phyloP scores from a whole-genome alignment of 2,113 vertebrate species.

The Artemisiospiza belli region DNA sequence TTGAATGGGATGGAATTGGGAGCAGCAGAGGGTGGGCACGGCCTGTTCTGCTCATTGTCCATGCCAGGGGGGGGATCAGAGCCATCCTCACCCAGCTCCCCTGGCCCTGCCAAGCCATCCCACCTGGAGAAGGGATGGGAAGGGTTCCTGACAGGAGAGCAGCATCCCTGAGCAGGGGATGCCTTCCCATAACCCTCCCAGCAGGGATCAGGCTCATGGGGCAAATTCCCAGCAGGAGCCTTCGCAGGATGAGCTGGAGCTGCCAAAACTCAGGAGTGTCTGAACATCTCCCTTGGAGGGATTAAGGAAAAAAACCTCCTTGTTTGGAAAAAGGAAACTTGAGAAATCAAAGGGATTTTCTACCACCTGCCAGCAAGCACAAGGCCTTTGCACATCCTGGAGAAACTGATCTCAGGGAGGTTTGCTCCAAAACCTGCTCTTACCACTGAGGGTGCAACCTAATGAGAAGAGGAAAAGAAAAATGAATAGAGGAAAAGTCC shows the following conservation, averaged over 20 bases:
- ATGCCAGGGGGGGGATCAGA: background rate
- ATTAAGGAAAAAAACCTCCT: background rate
- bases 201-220: background rate
- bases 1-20: background rate
- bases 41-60: background rate
- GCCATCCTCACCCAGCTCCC: fast-evolving
- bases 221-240: background rate
- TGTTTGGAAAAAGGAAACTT: background rate
- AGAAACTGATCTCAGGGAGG: background rate
- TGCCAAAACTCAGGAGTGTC: background rate
- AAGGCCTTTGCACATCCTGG: background rate
- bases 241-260: background rate
- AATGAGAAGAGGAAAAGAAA: background rate
- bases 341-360: background rate
- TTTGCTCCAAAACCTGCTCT: background rate
- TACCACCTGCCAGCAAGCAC: background rate
- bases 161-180: background rate
- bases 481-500: background rate
- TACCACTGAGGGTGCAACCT: background rate
- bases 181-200: background rate
- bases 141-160: background rate
- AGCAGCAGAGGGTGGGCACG: background rate
- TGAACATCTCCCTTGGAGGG: background rate
- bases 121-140: background rate
- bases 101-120: background rate